A percentile compares a stretch with the other conserved stretches of the same genome.
phyloP scores from a whole-genome alignment of 2,797 vertebrate species.

The Betta splendens region DNA sequence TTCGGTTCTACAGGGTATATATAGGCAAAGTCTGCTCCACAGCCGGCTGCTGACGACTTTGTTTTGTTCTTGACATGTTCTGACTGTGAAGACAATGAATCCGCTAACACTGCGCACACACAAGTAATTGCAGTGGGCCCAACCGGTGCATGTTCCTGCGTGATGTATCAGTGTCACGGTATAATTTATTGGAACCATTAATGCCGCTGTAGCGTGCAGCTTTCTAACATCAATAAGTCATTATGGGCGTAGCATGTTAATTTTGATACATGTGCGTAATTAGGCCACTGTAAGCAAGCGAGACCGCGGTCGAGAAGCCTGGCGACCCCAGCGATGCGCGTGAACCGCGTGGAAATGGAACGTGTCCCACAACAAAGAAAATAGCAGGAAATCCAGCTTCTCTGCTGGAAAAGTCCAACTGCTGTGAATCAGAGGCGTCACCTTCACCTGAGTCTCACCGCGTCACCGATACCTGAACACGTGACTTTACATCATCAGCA shows the following conservation, averaged over 20 bases:
- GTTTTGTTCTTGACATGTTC: constrained; percentile 31
- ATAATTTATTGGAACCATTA: constrained; percentile 49
- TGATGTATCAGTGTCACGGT: constrained; percentile 22
- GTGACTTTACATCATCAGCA: too few species aligned
- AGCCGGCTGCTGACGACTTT: constrained; percentile 49
- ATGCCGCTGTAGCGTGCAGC: constrained; percentile 25
- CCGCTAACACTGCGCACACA: not conserved
- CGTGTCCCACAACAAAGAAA: not conserved
- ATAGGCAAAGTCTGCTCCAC: constrained; percentile 83
- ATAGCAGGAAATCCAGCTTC: not conserved
- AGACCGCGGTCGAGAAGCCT: not conserved
- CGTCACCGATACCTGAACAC: too few species aligned
- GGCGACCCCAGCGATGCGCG: not conserved
- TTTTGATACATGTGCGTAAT: constrained; percentile 49
- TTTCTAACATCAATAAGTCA: constrained; percentile 55
- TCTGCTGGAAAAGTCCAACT: too few species aligned
- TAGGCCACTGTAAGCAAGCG: constrained; percentile 29
- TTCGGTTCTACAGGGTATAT: constrained; percentile 98
- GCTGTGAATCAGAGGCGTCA: too few species aligned
- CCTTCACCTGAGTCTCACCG: too few species aligned
- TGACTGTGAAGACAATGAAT: constrained; percentile 13
- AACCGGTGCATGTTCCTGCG: constrained; percentile 3
- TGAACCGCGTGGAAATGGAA: constrained; percentile 1
- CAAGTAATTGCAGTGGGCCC: constrained; percentile 16
- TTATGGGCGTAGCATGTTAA: constrained; percentile 42